Evolutionary conservation across 2,888 invertebrate species (phyloP).

Genomic region (Cynaeus angustus): DNA sequence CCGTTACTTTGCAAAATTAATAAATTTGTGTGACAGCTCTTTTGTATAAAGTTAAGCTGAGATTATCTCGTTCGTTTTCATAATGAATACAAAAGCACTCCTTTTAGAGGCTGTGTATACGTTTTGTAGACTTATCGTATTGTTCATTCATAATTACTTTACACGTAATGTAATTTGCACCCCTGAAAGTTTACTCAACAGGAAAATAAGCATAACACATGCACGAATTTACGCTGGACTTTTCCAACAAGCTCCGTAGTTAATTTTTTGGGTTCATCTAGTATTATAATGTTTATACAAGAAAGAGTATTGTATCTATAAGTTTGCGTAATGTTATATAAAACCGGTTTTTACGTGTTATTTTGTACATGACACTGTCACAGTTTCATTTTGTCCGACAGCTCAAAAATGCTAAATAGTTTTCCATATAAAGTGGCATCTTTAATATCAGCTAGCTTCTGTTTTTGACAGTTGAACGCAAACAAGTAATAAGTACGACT

Average conservation of each 20-base stretch:
- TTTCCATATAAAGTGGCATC: slow-evolving; percentile 20
- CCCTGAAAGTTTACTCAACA: slow-evolving; percentile 12
- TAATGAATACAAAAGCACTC: slow-evolving; percentile 39
- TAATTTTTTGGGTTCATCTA: too few species aligned
- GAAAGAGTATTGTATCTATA: too few species aligned
- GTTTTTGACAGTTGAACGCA: slow-evolving; percentile 18
- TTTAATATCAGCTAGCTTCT: slow-evolving; percentile 12
- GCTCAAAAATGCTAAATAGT: slow-evolving; percentile 9
- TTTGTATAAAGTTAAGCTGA: slow-evolving; percentile 40
- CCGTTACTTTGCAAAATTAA: slow-evolving; percentile 35
- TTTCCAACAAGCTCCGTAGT: background rate
- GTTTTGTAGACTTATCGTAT: slow-evolving; percentile 32
- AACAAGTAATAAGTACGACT: slow-evolving; percentile 9
- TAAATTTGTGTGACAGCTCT: slow-evolving; percentile 41
- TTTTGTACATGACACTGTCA: slow-evolving; percentile 1
- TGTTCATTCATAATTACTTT: slow-evolving; percentile 41
- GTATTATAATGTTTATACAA: too few species aligned
- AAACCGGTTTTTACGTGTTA: too few species aligned
- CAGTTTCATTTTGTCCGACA: background rate
- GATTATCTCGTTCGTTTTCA: slow-evolving; percentile 39
- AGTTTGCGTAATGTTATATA: too few species aligned
- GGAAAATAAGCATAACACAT: slow-evolving; percentile 11
- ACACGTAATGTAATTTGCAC: slow-evolving; percentile 25
- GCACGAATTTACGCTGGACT: slow-evolving; percentile 5
- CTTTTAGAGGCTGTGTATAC: slow-evolving; percentile 30